Evolutionary conservation across 2,797 vertebrate genomes (phyloP), one percentile per base, ranked within the genome.

Genomic region (Melanitta fusca): DNA sequence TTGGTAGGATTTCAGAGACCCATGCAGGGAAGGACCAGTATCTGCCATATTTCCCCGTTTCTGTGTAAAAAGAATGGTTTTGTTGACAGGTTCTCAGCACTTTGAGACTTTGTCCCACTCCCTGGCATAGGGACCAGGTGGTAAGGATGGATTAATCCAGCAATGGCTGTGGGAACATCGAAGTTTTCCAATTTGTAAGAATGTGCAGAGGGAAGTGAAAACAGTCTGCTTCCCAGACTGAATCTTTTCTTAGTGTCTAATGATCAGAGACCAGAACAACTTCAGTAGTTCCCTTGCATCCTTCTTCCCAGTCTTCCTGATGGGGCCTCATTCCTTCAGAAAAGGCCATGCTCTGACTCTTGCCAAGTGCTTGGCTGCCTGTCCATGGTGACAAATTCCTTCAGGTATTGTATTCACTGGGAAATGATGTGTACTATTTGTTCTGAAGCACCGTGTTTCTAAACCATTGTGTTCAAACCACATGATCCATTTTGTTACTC

Each of bases 361-460:
- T 75, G 78, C 32, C 61, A 39, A 64, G 34, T 38, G 28, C 45
- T 69, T 71, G 53, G 21, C 60, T 90, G 60, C 49, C 60, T 80
- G 84, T 54, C 65, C 13, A 0, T 7, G 25, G 30, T 58, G 60
- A 53, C 49, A 53, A 41, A 70, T 68, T 75, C 69, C 41, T 53
- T 49, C 1, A 0, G 9, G 30, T 34, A n/a, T 36, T 41, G 49
- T 43, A 24, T 78, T 90, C n/a, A 27, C 30, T 3, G 9, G 43
- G 28, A 93, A 39, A 43, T 39, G 54, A 56, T 25, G 15, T 60
- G 43, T 69, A 60, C 70, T 57, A 25, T 77, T 95, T 85, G 60
- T 64, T 85, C 65, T 54, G 69, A 84, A 80, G 47, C 1, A 0
- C 30, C n/a, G 18, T 0, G 0, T 71, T 84, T 84, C 64, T 38